phyloP scores from a whole-genome alignment of 2,797 vertebrate genomes.

The Girardinus metallicus region DNA sequence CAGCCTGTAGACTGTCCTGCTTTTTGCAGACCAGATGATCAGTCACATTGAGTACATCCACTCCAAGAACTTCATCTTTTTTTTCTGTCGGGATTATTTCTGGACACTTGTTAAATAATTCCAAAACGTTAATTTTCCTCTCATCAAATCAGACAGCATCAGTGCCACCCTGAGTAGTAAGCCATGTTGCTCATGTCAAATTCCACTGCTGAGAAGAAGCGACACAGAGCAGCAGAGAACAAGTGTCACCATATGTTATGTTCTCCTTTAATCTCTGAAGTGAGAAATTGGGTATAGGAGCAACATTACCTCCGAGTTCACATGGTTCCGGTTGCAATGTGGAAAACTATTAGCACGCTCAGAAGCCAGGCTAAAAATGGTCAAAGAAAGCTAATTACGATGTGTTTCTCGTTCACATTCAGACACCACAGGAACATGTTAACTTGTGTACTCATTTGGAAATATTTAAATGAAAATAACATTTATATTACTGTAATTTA shows the following conservation, averaged over 20 bases:
- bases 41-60: too few relatives aligned
- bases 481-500: neutral
- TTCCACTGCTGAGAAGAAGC: neutral
- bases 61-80: too few relatives aligned
- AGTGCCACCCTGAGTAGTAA: neutral
- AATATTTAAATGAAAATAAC: neutral
- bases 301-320: neutral
- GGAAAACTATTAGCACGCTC: neutral
- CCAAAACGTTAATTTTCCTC: too few relatives aligned
- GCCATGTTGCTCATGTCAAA: neutral
- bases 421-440: neutral
- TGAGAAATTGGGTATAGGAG: neutral
- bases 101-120: too few relatives aligned
- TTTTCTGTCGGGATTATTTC: too few relatives aligned
- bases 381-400: neutral
- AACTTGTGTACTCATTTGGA: neutral
- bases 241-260: neutral
- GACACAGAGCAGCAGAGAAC: neutral
- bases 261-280: neutral
- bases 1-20: too few relatives aligned
- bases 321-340: neutral
- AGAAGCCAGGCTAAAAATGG: neutral
- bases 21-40: too few relatives aligned
- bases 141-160: too few relatives aligned
- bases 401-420: neutral